phyloP scores from a whole-genome alignment of 2,888 invertebrate species.

The Phaedon cochleariae region DNA sequence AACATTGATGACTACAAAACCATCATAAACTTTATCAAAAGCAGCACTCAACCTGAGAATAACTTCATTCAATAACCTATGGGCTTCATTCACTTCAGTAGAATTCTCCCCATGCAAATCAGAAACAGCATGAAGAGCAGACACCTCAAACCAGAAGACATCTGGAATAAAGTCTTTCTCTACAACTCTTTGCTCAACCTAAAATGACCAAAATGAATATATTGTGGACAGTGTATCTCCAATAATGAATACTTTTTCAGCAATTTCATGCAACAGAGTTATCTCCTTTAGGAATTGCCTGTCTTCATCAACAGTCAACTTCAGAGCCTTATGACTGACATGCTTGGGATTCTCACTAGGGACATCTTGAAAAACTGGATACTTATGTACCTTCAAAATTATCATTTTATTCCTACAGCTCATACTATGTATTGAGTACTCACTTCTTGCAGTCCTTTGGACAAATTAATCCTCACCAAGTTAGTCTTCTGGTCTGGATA shows the following conservation, averaged over 20 bases:
- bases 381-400: slow-evolving; percentile 60
- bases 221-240: too few species aligned
- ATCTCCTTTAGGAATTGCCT: slow-evolving; percentile 71
- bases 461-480: slow-evolving; percentile 71
- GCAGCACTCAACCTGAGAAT: slow-evolving; percentile 66
- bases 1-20: slow-evolving; percentile 69
- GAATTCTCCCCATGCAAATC: slow-evolving; percentile 74
- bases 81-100: slow-evolving; percentile 71
- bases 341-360: slow-evolving; percentile 53
- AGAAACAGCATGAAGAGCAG: slow-evolving; percentile 70
- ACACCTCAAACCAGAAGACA: slow-evolving; percentile 73
- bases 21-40: slow-evolving; percentile 67
- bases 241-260: slow-evolving; percentile 61
- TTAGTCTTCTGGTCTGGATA: slow-evolving; percentile 69
- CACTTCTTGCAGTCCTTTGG: slow-evolving; percentile 72
- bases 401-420: neutral
- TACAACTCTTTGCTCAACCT: slow-evolving; percentile 60
- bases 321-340: slow-evolving; percentile 48
- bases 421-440: slow-evolving; percentile 49
- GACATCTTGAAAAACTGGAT: slow-evolving; percentile 55
- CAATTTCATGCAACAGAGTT: slow-evolving; percentile 67
- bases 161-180: slow-evolving; percentile 69
- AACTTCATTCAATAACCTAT: slow-evolving; percentile 67
- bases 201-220: neutral
- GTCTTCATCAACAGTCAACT: slow-evolving; percentile 66